These are phyloP conservation scores for Rallus crepitans DNA, from an alignment of 2,797 vertebrate genomes.

Conservation along the genomic window DNA sequence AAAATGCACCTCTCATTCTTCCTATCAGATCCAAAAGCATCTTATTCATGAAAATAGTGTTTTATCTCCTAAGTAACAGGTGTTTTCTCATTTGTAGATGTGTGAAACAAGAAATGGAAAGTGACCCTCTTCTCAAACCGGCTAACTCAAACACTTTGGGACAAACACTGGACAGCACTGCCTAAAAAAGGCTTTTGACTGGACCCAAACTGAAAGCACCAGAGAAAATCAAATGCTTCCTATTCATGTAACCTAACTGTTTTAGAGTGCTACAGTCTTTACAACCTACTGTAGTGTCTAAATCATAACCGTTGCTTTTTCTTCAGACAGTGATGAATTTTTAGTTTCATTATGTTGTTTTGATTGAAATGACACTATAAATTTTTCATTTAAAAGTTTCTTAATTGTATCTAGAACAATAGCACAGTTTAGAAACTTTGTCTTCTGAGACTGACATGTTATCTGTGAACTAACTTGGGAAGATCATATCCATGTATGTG, in stretches of 20 bases:
- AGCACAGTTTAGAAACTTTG: slow-evolving; percentile 84
- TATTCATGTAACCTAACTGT: slow-evolving; percentile 80
- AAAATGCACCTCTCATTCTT: neutral
- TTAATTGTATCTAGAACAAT: slow-evolving; percentile 84
- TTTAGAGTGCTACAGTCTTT: slow-evolving; percentile 79
- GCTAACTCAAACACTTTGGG: slow-evolving; percentile 91
- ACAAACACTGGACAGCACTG: slow-evolving; percentile 92
- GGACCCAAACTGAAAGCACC: slow-evolving; percentile 86
- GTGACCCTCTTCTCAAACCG: slow-evolving; percentile 87
- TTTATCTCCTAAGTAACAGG: slow-evolving; percentile 27
- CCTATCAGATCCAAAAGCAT: neutral
- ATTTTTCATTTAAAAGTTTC: slow-evolving; percentile 82
- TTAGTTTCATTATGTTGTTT: slow-evolving; percentile 89
- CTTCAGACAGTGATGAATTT: slow-evolving; percentile 82
- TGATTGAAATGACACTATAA: slow-evolving; percentile 86
- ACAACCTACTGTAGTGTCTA: slow-evolving; percentile 76
- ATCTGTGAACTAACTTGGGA: slow-evolving; percentile 81
- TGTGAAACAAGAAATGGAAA: slow-evolving; percentile 90
- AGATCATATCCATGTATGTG: slow-evolving; percentile 87
- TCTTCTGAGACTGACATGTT: slow-evolving; percentile 78
- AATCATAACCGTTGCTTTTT: slow-evolving; percentile 84
- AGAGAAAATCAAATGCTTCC: slow-evolving; percentile 92
- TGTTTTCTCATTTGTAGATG: slow-evolving; percentile 78
- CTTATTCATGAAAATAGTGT: neutral
- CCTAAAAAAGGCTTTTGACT: slow-evolving; percentile 81